Base-by-base conservation (phyloP, 2,113 vertebrate genomes). In the Calyptommatus sinebrachiatus region DNA sequence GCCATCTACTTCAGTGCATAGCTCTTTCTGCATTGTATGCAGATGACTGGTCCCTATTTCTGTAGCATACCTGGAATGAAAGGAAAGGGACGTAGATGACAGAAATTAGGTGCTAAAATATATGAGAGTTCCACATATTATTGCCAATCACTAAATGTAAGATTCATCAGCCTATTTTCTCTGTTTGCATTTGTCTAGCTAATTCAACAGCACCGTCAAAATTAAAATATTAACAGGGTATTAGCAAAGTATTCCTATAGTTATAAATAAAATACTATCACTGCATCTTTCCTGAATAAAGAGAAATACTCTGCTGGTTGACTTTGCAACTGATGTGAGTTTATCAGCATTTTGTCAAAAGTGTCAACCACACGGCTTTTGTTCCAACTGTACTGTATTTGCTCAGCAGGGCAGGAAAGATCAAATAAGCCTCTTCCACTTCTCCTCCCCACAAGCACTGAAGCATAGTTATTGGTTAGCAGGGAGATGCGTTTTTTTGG, bases 401-500 rank as follows among this genome's bases (percentile, higher is more conserved):
- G 72, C 73, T 80, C 7, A 66, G 82, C 86, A 86, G 76, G 85
- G 79, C 48, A 69, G 90, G 87, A 82, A 91, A 91, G 83, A 90
- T 83, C 90, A 86, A 89, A 73, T 2, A 1, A 91, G 80, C 85
- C 87, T 86, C 88, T 72, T 20, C 10, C 57, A 20, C 20, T 31
- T 20, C 91, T 91, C 90, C 85, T 86, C 53, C 53, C 53, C 53
- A 57, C 4, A 57, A 57, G 14, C 53, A 87, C 35, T 85, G 88
- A 80, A 90, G 63, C 4, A 21, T 89, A 94, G 90, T 89, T 90
- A 87, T 87, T 91, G 90, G 88, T 90, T 91, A 92, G 93, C 91
- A 85, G 93, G 88, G 92, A 94, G 93, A 93, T 93, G 91, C 73
- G 72, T 83, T 89, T 73, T n/a, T 35, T 81, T 94, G 94, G 93